Conservation (phyloP, 2,113 vertebrate species). For the Lepus americanus region DNA sequence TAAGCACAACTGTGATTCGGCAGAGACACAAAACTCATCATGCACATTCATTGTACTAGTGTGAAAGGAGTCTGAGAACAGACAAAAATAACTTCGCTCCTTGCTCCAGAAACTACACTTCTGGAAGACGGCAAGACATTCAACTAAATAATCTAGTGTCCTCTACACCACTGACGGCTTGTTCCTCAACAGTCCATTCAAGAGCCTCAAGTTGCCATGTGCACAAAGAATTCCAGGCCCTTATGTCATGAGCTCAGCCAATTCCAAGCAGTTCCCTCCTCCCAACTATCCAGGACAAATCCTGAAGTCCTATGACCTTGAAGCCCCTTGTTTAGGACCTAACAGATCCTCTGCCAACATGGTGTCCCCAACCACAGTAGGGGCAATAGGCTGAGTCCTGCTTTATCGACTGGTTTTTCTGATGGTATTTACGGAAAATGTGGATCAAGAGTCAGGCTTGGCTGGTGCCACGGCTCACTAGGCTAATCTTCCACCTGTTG, state of each 20-base stretch:
- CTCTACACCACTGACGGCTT: conserved; percentile 9
- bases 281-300: not conserved
- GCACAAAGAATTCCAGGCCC: not conserved
- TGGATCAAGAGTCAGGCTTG: not conserved
- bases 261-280: not conserved
- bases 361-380: not conserved
- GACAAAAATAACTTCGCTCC: not conserved
- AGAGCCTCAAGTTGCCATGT: not conserved
- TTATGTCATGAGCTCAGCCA: not conserved
- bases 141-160: not conserved
- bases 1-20: not conserved
- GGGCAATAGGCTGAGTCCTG: not conserved
- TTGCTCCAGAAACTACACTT: not conserved
- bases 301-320: not conserved
- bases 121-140: not conserved
- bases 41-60: not conserved
- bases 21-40: not conserved
- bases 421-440: not conserved
- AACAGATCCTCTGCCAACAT: not conserved
- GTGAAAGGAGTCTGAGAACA: not conserved
- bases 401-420: not conserved
- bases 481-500: too few species aligned
- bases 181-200: not conserved
- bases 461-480: too few species aligned
- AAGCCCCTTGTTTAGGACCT: not conserved